Percentiles rank a stretch among this genome's conserved stretches.
These are phyloP conservation scores for Pseudomyrmex gracilis DNA, from an alignment of 1,140 invertebrate genomes.

Conservation along the genomic window DNA sequence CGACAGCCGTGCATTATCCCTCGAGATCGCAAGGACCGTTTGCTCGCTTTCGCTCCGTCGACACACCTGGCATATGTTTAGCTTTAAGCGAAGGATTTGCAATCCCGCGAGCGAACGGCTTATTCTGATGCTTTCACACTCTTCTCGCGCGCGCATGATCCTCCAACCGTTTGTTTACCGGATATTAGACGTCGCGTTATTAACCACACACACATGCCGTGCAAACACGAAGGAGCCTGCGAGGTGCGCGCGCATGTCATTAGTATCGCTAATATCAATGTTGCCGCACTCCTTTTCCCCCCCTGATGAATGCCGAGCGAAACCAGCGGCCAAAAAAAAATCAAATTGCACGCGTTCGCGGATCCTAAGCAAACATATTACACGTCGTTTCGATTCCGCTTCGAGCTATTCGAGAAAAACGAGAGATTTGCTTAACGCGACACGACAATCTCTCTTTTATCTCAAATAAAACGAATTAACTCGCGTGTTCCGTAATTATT, in stretches of 20 bases:
- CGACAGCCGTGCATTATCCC: conserved; percentile 56
- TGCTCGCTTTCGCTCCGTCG: conserved; percentile 63
- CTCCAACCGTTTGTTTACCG: conserved; percentile 26
- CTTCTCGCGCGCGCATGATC: conserved; percentile 11
- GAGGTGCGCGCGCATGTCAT: conserved; percentile 11
- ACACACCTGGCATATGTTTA: conserved; percentile 59
- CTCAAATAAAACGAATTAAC: too few species aligned
- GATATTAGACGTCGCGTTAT: conserved; percentile 52
- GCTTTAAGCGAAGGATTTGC: conserved; percentile 38
- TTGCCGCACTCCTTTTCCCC: not conserved
- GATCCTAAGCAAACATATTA: conserved; percentile 15
- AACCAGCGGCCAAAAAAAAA: not conserved
- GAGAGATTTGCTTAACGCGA: too few species aligned
- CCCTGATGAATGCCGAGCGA: not conserved
- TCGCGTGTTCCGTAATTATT: too few species aligned
- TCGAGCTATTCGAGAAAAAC: not conserved
- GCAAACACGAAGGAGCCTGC: not conserved
- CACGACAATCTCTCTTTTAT: too few species aligned
- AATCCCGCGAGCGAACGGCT: not conserved
- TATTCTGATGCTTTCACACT: conserved; percentile 32
- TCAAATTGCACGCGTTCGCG: conserved; percentile 24
- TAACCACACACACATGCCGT: not conserved
- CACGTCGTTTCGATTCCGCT: too few species aligned
- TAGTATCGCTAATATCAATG: conserved; percentile 33
- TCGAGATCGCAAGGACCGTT: conserved; percentile 26